Evolutionary conservation across 1,140 invertebrate genomes (phyloP), one percentile per base, ranked within the genome.

Genomic region (Drosophila pallidifrons): DNA sequence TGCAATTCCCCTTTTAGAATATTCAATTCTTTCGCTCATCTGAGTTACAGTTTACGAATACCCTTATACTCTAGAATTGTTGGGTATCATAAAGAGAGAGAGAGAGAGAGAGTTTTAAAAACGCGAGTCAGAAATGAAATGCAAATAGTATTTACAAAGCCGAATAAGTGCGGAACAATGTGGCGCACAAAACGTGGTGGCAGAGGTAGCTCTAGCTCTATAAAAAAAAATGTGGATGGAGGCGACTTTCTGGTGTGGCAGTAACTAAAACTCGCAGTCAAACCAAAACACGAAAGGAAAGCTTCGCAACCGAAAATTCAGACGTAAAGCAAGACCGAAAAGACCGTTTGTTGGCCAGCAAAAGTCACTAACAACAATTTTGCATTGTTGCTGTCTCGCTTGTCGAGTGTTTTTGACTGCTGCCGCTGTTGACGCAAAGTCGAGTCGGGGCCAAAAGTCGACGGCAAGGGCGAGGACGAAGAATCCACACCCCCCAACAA

Each of bases 81-180:
- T 25, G 20, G 20, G 20, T 25, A 25, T 25, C 35, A 35, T 35
- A 35, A 35, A 35, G 35, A 35, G 35, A 35, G 35, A 35, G 8
- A 35, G 32, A 35, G 32, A 35, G 32, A 35, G 35, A 43, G 28
- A 54, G 30, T n/a, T 32, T 1, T 5, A 5, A 51, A 41, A 64
- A 64, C 35, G 28, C 41, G 28, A 63, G 59, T 32, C 67, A 49
- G 70, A 83, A 89, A 89, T 88, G 77, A 89, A 87, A 88, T 83
- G 85, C 83, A 88, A 88, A 88, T 88, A 83, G 70, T 83, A 88
- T 88, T 89, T 89, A 83, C 83, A 83, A 88, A 81, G 77, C 75
- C 72, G 85, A 73, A 81, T 83, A 88, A 88, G 77, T 78, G 67
- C 70, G 46, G 70, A 87, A 88, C 83, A 87, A 87, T 88, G 70